These are phyloP conservation scores for Polypedilum vanderplanki DNA, from an alignment of 1,140 invertebrate genomes.

Conservation along the genomic window DNA sequence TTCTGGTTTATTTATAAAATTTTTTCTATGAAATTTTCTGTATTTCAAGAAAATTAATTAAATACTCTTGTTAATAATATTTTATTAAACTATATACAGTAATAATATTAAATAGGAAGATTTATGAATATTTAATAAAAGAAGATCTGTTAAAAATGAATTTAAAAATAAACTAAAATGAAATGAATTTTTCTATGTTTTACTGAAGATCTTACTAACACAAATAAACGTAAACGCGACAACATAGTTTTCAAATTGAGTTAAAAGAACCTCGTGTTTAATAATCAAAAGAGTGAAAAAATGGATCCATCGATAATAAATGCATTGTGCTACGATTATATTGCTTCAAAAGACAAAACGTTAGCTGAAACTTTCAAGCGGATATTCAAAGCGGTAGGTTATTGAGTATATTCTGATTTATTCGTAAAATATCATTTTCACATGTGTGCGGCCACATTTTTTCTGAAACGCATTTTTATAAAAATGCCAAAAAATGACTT, in stretches of 20 bases:
- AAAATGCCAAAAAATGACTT: slow-evolving; percentile 22
- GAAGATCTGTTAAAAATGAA: no score
- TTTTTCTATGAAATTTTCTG: no score
- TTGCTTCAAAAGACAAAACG: slow-evolving; percentile 50
- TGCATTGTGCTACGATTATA: slow-evolving; percentile 51
- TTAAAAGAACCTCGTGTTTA: neutral
- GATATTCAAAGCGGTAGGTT: slow-evolving; percentile 55
- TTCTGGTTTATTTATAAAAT: no score
- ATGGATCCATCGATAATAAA: slow-evolving; percentile 33
- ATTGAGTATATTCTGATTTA: neutral
- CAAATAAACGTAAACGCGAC: neutral
- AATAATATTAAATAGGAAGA: no score
- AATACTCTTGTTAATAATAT: no score
- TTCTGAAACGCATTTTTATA: slow-evolving; percentile 26
- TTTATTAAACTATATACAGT: no score
- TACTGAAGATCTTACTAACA: neutral
- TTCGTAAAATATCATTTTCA: slow-evolving; percentile 17
- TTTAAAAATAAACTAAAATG: no score
- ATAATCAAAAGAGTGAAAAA: slow-evolving; percentile 30
- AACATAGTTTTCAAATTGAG: neutral
- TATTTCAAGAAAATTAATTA: no score
- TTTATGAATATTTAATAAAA: no score
- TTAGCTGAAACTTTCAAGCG: slow-evolving; percentile 52
- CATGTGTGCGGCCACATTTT: neutral
- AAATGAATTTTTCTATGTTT: no score